A percentile compares a stretch with the other conserved stretches of the same genome.
These are phyloP conservation scores for Nematolebias whitei DNA, from an alignment of 2,113 vertebrate species.

Conservation along the genomic window DNA sequence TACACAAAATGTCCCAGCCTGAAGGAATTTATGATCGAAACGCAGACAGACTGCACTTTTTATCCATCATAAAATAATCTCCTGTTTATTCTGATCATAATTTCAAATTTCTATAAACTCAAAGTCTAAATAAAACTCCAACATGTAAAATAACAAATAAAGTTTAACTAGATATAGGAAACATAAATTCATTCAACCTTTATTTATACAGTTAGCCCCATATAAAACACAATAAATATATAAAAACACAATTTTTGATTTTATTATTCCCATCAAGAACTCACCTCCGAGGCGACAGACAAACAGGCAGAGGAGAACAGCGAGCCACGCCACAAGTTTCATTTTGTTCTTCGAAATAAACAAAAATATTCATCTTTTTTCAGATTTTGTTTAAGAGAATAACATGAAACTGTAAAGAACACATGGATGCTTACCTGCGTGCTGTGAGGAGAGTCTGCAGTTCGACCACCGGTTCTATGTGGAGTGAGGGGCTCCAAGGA, in stretches of 20 bases:
- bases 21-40: constrained; percentile 21
- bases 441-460: constrained; percentile 33
- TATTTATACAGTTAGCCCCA: too few species aligned
- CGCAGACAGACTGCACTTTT: constrained; percentile 58
- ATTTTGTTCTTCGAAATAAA: constrained; percentile 53
- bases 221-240: too few species aligned
- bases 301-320: constrained; percentile 61
- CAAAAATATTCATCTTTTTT: neutral
- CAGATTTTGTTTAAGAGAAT: neutral
- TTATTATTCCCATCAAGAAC: constrained; percentile 21
- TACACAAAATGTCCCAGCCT: constrained; percentile 4
- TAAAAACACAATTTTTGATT: neutral
- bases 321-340: constrained; percentile 68
- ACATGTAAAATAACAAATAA: neutral
- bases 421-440: constrained; percentile 44
- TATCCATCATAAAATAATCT: constrained; percentile 25
- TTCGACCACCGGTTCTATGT: constrained; percentile 35
- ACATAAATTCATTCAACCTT: neutral
- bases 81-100: neutral
- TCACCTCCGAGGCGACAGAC: constrained; percentile 68
- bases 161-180: neutral
- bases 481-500: constrained; percentile 28
- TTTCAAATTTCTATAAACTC: neutral
- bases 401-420: neutral
- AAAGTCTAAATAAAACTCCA: neutral